A percentile compares a stretch with the other conserved stretches of the same genome.
phyloP scores from a whole-genome alignment of 2,888 invertebrate species.

The Drosophila siamana region DNA sequence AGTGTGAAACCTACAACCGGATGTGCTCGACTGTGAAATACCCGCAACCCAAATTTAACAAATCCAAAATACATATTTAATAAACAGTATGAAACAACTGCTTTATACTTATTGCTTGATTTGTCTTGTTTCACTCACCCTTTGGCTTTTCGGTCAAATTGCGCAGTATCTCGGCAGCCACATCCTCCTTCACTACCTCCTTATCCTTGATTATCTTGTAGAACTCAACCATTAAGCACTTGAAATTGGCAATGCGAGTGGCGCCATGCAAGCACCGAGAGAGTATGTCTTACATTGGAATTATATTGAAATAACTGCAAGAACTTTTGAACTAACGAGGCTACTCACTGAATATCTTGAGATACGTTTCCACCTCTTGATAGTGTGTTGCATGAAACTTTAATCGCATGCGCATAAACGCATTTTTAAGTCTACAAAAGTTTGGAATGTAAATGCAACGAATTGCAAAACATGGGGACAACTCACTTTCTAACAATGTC shows the following conservation, averaged over 20 bases:
- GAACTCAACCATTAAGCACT: constrained; percentile 69
- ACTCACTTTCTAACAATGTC: constrained; percentile 80
- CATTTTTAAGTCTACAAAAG: constrained; percentile 57
- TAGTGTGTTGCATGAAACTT: constrained; percentile 37
- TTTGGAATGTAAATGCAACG: background rate
- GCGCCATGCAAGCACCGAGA: constrained; percentile 72
- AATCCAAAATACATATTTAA: no score
- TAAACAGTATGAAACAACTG: no score
- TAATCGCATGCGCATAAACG: constrained; percentile 61
- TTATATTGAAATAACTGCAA: background rate
- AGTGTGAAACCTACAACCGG: no score
- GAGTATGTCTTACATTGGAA: constrained; percentile 55
- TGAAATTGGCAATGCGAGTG: constrained; percentile 54
- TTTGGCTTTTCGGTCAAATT: constrained; percentile 67
- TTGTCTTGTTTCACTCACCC: constrained; percentile 38
- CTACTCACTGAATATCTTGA: constrained; percentile 64
- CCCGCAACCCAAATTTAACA: no score
- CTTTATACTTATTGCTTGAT: no score
- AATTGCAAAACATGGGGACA: background rate
- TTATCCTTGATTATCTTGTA: constrained; percentile 65
- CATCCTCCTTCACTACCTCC: constrained; percentile 43
- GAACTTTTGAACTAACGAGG: background rate
- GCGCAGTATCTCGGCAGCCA: constrained; percentile 68
- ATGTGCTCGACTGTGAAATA: no score
- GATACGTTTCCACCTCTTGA: constrained; percentile 57